Base-by-base conservation (phyloP, 1,140 invertebrate species). In the Calliopsis andreniformis region DNA sequence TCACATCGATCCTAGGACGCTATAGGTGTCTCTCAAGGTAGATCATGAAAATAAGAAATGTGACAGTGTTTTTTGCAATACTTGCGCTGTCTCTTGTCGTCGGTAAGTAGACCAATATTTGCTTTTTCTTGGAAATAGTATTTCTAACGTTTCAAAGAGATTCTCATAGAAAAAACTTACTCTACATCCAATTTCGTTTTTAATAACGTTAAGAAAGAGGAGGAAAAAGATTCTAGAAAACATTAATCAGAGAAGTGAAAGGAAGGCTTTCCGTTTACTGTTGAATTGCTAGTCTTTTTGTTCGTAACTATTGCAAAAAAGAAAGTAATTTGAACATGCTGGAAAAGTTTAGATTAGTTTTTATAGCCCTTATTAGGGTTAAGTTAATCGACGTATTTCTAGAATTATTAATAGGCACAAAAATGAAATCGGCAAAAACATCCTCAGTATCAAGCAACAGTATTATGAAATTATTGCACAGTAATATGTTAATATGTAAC, bases 71-170 rank as follows among this genome's bases (percentile, higher is more conserved):
- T 0, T 23, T 67, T 10, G 0, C 43, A 8, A 20, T 67, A 35
- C 30, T 75, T 1, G 51, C 16, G 8, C 14, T 67, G 5, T 67
- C 51, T 2, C 0, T 75, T n/a, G 47, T 67, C 20, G 42, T 45
- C 18, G 71, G 71, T 75, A 45, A 75, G 71, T 47, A n/a, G 20
- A 64, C 5, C 7, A n/a, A 0, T 23, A 35, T 23, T 20, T 16
- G 43, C 45, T 18, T 1, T 1, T 6, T n/a, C 0, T 5, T n/a
- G 0, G 5, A 49, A 16, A 16, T 10, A 6, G 20, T 55, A n/a
- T n/a, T n/a, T n/a, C n/a, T n/a, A n/a, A n/a, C n/a, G n/a, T n/a
- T n/a, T n/a, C n/a, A n/a, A n/a, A n/a, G n/a, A n/a, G n/a, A n/a
- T n/a, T n/a, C n/a, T n/a, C n/a, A n/a, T n/a, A n/a, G n/a, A n/a